Base-by-base conservation (phyloP, 2,888 invertebrate genomes). In the Rhynchonema sp. region DNA sequence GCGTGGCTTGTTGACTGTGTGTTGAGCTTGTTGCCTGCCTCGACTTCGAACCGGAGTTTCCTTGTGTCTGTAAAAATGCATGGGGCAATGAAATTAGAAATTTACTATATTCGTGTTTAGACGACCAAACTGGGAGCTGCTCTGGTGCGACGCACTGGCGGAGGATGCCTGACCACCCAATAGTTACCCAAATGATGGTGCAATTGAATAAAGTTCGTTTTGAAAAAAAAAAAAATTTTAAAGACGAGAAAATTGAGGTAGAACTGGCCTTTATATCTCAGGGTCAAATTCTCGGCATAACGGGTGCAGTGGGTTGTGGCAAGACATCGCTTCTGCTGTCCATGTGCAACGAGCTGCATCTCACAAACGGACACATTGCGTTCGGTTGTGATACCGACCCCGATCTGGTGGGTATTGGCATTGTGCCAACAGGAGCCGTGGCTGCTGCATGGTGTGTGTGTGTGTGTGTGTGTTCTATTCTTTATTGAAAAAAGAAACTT, bases 241-340 rank as follows among this genome's bases (percentile, higher is more conserved):
- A 13, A 38, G 38, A 20, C 9, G 20, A 38, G 20, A 13, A 38
- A 38, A 38, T 38, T 38, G 38, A 38, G 9, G 20, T 13, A 38
- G 13, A 38, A 38, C 9, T 13, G 38, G 9, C 20, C 9, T 38
- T 38, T 20, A 9, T 20, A 38, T 38, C 20, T 9, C 38, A 38
- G 38, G 38, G 38, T 38, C 38, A 38, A 13, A 9, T 38, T 13
- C 13, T 38, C 13, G 66, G 67, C 60, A 68, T 78, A 57, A 66
- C 94, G 25, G 92, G 91, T 29, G 79, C 96, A 20, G 85, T 92
- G 1, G 94, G 92, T 0, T 82, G 85, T 67, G 96, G 96, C 17
- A 96, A 98, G 76, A 85, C 87, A 20, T 84, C 87, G 0, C 77
- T 96, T 1, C 76, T 96, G 27, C 80, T 83, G 59, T 86, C 88